phyloP scores from a whole-genome alignment of 2,113 vertebrate species.

The Lampris megalopsis region DNA sequence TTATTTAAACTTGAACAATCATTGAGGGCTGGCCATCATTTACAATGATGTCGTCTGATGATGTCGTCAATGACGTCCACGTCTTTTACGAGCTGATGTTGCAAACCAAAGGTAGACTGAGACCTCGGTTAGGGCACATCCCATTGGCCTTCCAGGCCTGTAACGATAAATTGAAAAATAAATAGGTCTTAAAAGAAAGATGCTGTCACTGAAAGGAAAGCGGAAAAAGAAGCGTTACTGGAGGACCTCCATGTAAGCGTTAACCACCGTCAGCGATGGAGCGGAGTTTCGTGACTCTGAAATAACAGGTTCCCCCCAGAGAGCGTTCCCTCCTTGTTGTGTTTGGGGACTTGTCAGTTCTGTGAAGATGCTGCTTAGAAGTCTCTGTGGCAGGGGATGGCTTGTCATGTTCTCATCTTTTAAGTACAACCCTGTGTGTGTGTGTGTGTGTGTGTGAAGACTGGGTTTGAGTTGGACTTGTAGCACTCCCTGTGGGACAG shows the following conservation, averaged over 20 bases:
- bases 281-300: background rate
- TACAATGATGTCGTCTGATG: no score
- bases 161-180: no score
- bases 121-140: no score
- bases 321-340: background rate
- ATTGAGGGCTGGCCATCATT: no score
- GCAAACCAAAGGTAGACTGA: no score
- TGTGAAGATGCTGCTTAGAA: background rate
- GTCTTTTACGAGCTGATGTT: no score
- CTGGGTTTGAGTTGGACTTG: constrained; percentile 64
- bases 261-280: background rate
- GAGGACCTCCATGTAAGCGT: background rate
- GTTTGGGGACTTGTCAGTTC: background rate
- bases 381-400: constrained; percentile 23
- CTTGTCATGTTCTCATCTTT: background rate
- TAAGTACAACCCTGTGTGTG: constrained; percentile 18
- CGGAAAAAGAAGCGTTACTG: no score
- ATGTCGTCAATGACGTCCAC: no score
- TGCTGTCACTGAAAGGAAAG: no score
- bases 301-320: background rate
- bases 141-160: no score
- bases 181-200: no score
- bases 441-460: constrained; percentile 23
- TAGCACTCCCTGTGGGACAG: constrained; percentile 70
- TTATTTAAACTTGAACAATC: no score